These are phyloP conservation scores for Heliconius cydno DNA, from an alignment of 2,888 invertebrate genomes.

Conservation along the genomic window DNA sequence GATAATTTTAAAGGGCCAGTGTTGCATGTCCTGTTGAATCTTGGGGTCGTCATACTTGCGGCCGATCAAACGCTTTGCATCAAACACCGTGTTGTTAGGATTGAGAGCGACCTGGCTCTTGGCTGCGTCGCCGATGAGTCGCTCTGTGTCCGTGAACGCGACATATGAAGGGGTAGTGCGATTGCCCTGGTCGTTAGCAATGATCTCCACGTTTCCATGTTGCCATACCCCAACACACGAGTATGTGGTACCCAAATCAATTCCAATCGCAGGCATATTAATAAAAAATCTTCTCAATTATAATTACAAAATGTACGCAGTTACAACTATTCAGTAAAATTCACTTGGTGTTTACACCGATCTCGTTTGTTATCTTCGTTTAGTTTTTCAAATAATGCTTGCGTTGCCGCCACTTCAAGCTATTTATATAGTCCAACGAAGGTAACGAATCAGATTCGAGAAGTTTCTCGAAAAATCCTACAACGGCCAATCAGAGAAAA, in stretches of 20 bases:
- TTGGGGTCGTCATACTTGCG: conserved; percentile 89
- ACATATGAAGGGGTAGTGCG: conserved; percentile 94
- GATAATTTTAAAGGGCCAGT: conserved; percentile 91
- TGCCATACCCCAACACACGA: conserved; percentile 94
- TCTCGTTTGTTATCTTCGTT: conserved; percentile 54
- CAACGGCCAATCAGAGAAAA: conserved; percentile 57
- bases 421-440: conserved; percentile 57
- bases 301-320: conserved; percentile 34
- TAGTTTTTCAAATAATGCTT: conserved; percentile 70
- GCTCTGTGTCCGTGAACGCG: conserved; percentile 86
- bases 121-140: not conserved
- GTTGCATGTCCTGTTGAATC: conserved; percentile 90
- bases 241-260: conserved; percentile 93
- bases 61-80: conserved; percentile 91
- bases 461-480: conserved; percentile 60
- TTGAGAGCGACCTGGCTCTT: conserved; percentile 90
- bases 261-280: conserved; percentile 75
- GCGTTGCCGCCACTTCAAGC: conserved; percentile 61
- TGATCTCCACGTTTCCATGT: conserved; percentile 91
- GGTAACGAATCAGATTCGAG: conserved; percentile 59
- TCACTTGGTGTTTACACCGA: conserved; percentile 54
- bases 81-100: conserved; percentile 89
- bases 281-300: conserved; percentile 35
- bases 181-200: conserved; percentile 95
- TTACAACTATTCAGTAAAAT: not conserved